phyloP scores from a whole-genome alignment of 2,888 invertebrate genomes.

The Odontomyia ornata region DNA sequence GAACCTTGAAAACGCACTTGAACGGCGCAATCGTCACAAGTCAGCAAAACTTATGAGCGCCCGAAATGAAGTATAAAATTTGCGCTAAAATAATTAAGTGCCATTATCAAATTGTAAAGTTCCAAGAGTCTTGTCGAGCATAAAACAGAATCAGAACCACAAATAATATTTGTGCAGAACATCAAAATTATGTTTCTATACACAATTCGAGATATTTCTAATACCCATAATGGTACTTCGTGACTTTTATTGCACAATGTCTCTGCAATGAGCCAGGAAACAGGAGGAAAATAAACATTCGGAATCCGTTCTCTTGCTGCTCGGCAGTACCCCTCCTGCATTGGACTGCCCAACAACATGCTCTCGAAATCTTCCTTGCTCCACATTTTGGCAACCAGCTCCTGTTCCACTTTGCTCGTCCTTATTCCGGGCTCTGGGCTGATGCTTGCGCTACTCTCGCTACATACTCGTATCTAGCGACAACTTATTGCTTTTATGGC shows the following conservation, averaged over 20 bases:
- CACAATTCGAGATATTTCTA: constrained; percentile 36
- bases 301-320: neutral
- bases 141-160: constrained; percentile 5
- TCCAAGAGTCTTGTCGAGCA: neutral
- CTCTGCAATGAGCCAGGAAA: neutral
- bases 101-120: constrained; percentile 32
- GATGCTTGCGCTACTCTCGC: neutral
- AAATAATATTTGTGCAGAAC: neutral
- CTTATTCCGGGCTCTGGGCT: neutral
- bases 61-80: constrained; percentile 17
- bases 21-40: neutral
- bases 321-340: neutral
- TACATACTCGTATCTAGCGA: constrained; percentile 13
- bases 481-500: constrained; percentile 17
- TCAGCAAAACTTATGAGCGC: constrained; percentile 6
- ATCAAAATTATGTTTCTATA: constrained; percentile 8
- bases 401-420: neutral
- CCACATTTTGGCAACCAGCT: neutral
- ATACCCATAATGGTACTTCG: constrained; percentile 32
- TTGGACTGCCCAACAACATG: too few species aligned
- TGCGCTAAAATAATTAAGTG: constrained; percentile 17
- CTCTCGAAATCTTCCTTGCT: neutral
- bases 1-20: too few species aligned
- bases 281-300: constrained; percentile 26
- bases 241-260: constrained; percentile 2